A percentile compares a stretch with the other conserved stretches of the same genome.
Evolutionary conservation across 2,113 vertebrate species (phyloP).

Genomic region (Melanerpes formicivorus): DNA sequence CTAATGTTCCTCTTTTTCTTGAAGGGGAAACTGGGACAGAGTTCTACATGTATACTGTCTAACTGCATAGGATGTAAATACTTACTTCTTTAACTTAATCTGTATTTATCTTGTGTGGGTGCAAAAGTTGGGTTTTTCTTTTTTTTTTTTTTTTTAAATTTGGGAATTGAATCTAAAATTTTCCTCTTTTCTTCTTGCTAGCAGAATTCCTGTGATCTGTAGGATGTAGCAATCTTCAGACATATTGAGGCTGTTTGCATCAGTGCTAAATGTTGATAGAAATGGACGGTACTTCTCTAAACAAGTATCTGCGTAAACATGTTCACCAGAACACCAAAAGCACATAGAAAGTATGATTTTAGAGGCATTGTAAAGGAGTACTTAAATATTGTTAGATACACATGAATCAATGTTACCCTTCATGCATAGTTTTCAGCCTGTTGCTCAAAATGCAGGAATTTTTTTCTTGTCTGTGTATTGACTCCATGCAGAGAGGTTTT

Average conservation of each 20-base stretch:
- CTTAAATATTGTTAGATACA: background rate
- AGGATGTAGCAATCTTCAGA: background rate
- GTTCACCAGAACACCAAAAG: background rate
- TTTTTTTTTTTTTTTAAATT: background rate
- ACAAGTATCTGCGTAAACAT: background rate
- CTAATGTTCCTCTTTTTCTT: background rate
- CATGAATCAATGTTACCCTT: background rate
- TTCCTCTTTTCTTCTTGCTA: background rate
- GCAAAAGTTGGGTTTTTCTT: background rate
- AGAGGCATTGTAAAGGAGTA: background rate
- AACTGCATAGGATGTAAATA: background rate
- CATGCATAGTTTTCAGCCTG: background rate
- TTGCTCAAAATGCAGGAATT: background rate
- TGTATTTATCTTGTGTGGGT: background rate
- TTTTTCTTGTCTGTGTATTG: background rate
- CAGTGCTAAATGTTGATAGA: background rate
- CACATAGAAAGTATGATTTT: background rate
- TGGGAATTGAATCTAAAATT: background rate
- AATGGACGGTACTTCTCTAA: background rate
- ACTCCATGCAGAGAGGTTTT: background rate
- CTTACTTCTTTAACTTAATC: conserved; percentile 3
- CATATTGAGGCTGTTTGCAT: background rate
- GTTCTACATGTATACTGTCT: background rate
- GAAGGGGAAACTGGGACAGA: conserved; percentile 14
- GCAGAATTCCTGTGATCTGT: background rate